Conservation (phyloP, 2,797 vertebrate species). For the Gallinago solitaria region DNA sequence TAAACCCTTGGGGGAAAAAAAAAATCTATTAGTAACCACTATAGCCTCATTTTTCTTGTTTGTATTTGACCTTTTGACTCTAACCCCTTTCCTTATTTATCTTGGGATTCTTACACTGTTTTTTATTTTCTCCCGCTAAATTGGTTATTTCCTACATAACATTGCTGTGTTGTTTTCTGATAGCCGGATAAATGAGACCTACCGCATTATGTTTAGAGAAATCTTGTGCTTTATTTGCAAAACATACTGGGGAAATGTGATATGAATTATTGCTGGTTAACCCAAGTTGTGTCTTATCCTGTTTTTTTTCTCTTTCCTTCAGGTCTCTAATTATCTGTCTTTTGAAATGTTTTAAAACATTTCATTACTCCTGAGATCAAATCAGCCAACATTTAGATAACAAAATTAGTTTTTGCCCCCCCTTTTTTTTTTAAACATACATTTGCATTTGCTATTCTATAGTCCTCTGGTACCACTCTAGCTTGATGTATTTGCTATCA, state of each 20-base stretch:
- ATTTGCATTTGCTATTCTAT: conserved; percentile 13
- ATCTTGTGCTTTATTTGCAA: conserved; percentile 29
- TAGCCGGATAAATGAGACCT: neutral
- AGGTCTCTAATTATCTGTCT: conserved; percentile 56
- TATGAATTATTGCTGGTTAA: conserved; percentile 41
- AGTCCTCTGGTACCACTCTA: conserved; percentile 33
- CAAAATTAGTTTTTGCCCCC: neutral
- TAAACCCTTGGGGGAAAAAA: neutral
- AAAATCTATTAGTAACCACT: neutral
- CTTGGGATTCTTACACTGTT: neutral
- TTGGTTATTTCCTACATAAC: conserved; percentile 28
- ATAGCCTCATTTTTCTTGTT: neutral
- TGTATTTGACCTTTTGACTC: neutral
- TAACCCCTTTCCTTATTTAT: neutral
- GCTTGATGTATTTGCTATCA: conserved; percentile 19
- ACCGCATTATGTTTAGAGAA: neutral
- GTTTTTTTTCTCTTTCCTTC: neutral
- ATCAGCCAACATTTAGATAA: conserved; percentile 58
- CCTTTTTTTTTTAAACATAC: neutral
- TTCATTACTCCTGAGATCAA: conserved; percentile 54
- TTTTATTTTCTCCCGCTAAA: neutral
- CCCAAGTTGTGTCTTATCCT: neutral
- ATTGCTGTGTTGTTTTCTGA: neutral
- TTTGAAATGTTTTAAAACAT: conserved; percentile 47
- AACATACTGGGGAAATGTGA: neutral